A percentile compares a stretch with the other conserved stretches of the same genome.
phyloP scores from a whole-genome alignment of 2,888 invertebrate species.

The Hymenopus coronatus region DNA sequence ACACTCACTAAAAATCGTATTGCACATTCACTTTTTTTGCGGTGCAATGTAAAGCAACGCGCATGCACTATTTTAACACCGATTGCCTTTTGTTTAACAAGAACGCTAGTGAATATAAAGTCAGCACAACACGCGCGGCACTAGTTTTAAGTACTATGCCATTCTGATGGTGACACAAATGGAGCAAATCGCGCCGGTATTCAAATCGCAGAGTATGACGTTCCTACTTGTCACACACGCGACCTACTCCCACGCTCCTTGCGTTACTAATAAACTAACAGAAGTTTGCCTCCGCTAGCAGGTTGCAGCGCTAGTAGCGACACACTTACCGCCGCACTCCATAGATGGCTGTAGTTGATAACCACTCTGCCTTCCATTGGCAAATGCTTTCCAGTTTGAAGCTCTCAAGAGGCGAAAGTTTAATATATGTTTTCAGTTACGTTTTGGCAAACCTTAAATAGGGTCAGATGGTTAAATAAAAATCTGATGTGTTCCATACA shows the following conservation, averaged over 20 bases:
- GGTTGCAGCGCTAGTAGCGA: background rate
- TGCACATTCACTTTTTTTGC: background rate
- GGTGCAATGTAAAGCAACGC: background rate
- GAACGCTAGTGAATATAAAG: background rate
- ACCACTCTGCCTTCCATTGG: background rate
- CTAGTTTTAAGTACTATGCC: background rate
- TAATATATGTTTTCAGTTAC: too few relatives aligned
- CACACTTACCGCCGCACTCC: background rate
- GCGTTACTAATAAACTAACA: background rate
- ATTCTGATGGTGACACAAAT: background rate
- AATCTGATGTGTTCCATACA: too few relatives aligned
- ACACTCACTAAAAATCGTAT: background rate
- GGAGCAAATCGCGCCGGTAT: background rate
- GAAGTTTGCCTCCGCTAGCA: background rate
- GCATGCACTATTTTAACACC: background rate
- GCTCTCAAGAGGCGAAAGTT: too few relatives aligned
- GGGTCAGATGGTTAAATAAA: too few relatives aligned
- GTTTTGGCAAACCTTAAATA: too few relatives aligned
- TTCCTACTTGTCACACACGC: background rate
- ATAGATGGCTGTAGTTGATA: background rate
- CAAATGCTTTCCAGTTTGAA: too few relatives aligned
- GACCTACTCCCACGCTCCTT: background rate
- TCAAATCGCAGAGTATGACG: background rate
- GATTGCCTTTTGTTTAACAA: background rate
- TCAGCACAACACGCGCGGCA: background rate